Evolutionary conservation across 1,140 invertebrate genomes (phyloP).

Genomic region (Drosophila pruinosa): DNA sequence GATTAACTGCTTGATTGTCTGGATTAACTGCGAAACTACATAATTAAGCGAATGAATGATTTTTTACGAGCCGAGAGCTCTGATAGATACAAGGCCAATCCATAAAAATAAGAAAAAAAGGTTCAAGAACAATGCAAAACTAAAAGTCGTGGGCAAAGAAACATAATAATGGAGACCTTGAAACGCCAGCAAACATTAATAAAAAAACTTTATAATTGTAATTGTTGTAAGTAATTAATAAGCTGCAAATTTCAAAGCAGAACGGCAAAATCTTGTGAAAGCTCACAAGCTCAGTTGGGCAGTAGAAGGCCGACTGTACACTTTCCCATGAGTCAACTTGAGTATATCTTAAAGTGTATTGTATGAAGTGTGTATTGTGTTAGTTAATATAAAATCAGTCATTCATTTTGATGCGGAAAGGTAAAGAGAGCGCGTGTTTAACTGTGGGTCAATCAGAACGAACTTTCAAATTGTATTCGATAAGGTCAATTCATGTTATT

Average conservation of each 20-base stretch:
- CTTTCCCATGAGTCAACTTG: conserved; percentile 51
- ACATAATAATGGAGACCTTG: conserved; percentile 24
- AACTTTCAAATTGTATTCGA: conserved; percentile 59
- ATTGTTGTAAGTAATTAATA: conserved; percentile 38
- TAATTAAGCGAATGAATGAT: background rate
- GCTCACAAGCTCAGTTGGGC: conserved; percentile 6
- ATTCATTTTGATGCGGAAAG: conserved; percentile 41
- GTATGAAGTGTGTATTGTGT: conserved; percentile 13
- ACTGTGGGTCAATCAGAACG: conserved; percentile 51
- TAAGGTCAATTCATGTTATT: conserved; percentile 54
- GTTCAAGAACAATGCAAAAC: conserved; percentile 28
- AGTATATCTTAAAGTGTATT: background rate
- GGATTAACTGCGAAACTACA: background rate
- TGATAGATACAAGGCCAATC: conserved; percentile 17
- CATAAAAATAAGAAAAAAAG: conserved; percentile 4
- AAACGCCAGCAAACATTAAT: conserved; percentile 24
- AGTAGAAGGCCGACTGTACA: conserved; percentile 49
- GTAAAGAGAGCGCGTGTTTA: conserved; percentile 25
- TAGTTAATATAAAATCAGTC: conserved; percentile 18
- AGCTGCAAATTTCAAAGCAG: conserved; percentile 20
- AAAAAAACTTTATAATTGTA: conserved; percentile 25
- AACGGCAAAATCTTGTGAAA: conserved; percentile 34
- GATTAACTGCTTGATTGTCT: background rate
- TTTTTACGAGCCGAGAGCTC: background rate
- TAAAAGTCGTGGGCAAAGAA: conserved; percentile 4